Evolutionary conservation across 2,113 vertebrate species (phyloP).

Genomic region (Sapayoa aenigma): DNA sequence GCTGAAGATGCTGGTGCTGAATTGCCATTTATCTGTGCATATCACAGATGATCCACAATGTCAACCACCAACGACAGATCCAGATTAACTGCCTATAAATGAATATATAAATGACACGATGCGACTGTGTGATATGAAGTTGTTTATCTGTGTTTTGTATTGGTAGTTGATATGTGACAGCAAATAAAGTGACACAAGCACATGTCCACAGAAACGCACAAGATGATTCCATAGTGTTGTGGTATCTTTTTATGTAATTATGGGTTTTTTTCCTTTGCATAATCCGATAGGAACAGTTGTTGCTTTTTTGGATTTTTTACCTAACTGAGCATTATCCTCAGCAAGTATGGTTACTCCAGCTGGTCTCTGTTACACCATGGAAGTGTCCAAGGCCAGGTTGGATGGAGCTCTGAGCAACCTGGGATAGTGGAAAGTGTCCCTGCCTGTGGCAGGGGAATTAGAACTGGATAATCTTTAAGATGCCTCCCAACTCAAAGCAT

Average conservation of each 20-base stretch:
- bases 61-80: not conserved
- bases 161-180: not conserved
- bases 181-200: not conserved
- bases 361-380: not conserved
- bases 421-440: not conserved
- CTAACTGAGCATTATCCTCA: not conserved
- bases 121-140: not conserved
- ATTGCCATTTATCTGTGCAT: not conserved
- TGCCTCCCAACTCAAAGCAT: not conserved
- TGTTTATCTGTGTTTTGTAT: not conserved
- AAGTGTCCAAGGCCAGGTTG: not conserved
- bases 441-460: accelerated
- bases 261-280: not conserved
- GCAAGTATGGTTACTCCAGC: not conserved
- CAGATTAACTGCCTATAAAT: not conserved
- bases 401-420: not conserved
- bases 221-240: not conserved
- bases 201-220: not conserved
- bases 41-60: not conserved
- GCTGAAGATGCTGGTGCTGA: not conserved
- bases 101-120: not conserved
- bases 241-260: not conserved
- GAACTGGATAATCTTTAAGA: not conserved
- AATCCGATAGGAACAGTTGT: not conserved
- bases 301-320: not conserved